Percentiles rank a stretch among this genome's conserved stretches.
These are phyloP conservation scores for Atta cephalotes DNA, from an alignment of 1,140 invertebrate genomes.

Conservation along the genomic window DNA sequence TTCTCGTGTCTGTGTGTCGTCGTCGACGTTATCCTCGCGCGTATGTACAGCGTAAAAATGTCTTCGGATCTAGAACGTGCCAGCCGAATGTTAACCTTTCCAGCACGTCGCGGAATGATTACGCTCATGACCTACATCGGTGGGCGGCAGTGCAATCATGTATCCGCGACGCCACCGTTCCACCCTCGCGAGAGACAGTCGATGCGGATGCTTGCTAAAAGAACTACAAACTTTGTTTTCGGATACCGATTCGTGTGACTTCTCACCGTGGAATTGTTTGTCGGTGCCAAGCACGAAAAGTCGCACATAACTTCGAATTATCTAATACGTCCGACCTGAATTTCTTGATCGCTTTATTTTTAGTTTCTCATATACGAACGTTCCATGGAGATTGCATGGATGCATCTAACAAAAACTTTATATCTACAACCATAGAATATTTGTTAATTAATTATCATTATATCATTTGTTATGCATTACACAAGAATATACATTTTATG, in stretches of 20 bases:
- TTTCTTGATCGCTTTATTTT: background rate
- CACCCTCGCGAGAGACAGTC: slow-evolving; percentile 17
- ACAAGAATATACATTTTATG: background rate
- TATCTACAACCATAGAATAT: background rate
- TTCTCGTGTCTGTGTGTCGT: background rate
- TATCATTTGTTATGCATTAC: background rate
- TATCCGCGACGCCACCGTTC: slow-evolving; percentile 18
- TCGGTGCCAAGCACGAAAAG: slow-evolving; percentile 32
- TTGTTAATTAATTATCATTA: background rate
- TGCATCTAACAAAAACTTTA: background rate
- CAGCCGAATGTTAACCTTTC: slow-evolving; percentile 76
- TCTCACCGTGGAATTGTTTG: slow-evolving; percentile 21
- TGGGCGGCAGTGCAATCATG: slow-evolving; percentile 33
- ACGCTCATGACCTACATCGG: slow-evolving; percentile 70
- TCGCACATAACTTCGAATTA: slow-evolving; percentile 8
- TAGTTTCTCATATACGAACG: background rate
- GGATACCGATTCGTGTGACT: slow-evolving; percentile 47
- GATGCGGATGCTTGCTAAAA: slow-evolving; percentile 31
- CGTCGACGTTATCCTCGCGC: slow-evolving; percentile 35
- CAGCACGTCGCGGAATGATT: slow-evolving; percentile 77
- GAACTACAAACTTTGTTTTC: slow-evolving; percentile 38
- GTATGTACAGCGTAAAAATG: slow-evolving; percentile 71
- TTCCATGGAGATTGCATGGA: background rate
- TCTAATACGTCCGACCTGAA: slow-evolving; percentile 15
- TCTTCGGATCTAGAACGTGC: slow-evolving; percentile 69